Conservation (phyloP, 2,113 vertebrate genomes). For the Strix aluco region DNA sequence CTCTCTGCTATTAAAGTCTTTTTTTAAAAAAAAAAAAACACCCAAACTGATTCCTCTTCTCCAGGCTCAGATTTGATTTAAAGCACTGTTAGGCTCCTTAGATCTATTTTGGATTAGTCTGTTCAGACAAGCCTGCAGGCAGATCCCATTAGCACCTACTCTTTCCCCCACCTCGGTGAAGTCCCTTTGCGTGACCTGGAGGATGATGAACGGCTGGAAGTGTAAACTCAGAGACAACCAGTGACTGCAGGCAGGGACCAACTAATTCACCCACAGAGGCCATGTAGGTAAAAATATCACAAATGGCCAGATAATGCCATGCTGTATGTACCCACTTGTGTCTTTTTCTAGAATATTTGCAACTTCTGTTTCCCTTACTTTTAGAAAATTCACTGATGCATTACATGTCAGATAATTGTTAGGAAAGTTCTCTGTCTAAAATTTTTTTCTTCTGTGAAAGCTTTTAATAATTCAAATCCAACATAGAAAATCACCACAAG, state of each 20-base stretch:
- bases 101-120: neutral
- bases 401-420: neutral
- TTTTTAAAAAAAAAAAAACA: too few species aligned
- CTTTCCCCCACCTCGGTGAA: neutral
- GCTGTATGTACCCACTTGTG: accelerated
- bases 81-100: neutral
- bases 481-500: neutral
- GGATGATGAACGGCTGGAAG: neutral
- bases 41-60: neutral
- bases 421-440: neutral
- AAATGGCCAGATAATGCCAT: neutral
- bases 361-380: neutral
- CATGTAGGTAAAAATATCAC: neutral
- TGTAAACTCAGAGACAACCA: neutral
- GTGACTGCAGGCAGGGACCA: neutral
- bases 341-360: neutral
- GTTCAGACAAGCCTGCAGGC: neutral
- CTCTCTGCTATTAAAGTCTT: neutral
- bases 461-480: neutral
- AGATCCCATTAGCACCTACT: neutral
- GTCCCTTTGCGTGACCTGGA: neutral
- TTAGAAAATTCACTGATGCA: neutral
- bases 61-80: neutral
- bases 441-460: neutral
- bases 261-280: neutral